Conservation (phyloP, 2,888 invertebrate genomes). For the Allophyes oxyacanthae region DNA sequence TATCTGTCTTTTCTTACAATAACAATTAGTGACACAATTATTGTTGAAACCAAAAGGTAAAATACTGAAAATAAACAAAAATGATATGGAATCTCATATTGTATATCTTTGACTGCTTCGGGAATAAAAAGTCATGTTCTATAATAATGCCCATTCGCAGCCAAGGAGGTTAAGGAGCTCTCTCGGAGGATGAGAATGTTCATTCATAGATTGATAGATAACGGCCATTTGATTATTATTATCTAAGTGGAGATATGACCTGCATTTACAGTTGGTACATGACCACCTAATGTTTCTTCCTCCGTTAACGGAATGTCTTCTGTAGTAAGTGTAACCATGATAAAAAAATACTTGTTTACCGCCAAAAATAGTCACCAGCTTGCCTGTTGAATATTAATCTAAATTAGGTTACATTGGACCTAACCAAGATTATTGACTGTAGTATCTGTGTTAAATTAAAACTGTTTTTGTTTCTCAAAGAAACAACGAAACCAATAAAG, state of each 20-base stretch:
- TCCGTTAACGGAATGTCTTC: conserved; percentile 44
- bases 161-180: conserved; percentile 37
- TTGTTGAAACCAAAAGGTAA: too few relatives aligned
- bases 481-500: too few relatives aligned
- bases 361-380: conserved; percentile 42
- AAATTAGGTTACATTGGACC: conserved; percentile 7
- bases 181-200: conserved; percentile 53
- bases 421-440: neutral
- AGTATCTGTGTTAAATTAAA: neutral
- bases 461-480: too few relatives aligned
- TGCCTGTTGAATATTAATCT: conserved; percentile 30
- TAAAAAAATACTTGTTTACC: conserved; percentile 54
- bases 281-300: conserved; percentile 55
- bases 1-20: too few relatives aligned
- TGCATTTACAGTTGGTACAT: conserved; percentile 49
- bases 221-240: conserved; percentile 24
- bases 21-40: too few relatives aligned
- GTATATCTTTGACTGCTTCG: too few relatives aligned
- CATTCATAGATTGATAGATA: conserved; percentile 20
- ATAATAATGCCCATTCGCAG: conserved; percentile 51
- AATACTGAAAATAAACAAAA: too few relatives aligned
- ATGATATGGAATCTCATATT: too few relatives aligned
- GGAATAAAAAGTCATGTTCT: too few relatives aligned
- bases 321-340: conserved; percentile 63
- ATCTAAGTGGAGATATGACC: conserved; percentile 44